Percentiles rank a stretch among this genome's conserved stretches.
These are phyloP conservation scores for Sminthurides aquaticus DNA, from an alignment of 2,888 invertebrate genomes.

Conservation along the genomic window DNA sequence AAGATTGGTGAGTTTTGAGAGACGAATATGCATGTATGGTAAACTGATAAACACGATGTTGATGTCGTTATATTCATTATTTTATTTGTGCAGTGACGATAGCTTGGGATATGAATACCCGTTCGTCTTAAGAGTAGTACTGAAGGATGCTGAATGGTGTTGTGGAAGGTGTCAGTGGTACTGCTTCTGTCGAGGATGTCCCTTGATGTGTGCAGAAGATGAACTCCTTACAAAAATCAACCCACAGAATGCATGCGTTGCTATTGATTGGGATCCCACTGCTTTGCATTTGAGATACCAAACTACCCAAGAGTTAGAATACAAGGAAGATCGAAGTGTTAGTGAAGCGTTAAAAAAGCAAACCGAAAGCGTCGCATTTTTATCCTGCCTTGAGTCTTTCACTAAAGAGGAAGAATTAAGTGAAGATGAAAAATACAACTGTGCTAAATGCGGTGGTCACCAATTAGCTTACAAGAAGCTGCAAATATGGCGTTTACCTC, in stretches of 20 bases:
- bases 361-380: constrained; percentile 74
- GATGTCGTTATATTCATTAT: too few species aligned
- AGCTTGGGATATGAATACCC: constrained; percentile 87
- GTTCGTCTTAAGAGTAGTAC: constrained; percentile 74
- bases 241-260: constrained; percentile 54
- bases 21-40: neutral
- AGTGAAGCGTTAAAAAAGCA: constrained; percentile 61
- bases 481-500: constrained; percentile 85
- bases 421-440: constrained; percentile 73
- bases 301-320: constrained; percentile 67
- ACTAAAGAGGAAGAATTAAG: constrained; percentile 73
- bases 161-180: constrained; percentile 68
- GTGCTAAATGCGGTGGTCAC: constrained; percentile 71
- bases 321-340: constrained; percentile 68
- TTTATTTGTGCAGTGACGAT: constrained; percentile 65
- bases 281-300: constrained; percentile 84
- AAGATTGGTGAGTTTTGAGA: constrained; percentile 70
- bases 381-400: constrained; percentile 77
- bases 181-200: constrained; percentile 76
- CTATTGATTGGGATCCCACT: constrained; percentile 92
- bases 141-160: constrained; percentile 64
- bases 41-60: too few species aligned
- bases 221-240: constrained; percentile 43
- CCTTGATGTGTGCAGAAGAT: constrained; percentile 59
- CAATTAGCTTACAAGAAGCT: constrained; percentile 83